Percentiles rank a stretch among this genome's conserved stretches.
Conservation (phyloP, 2,888 invertebrate genomes). For the Papilio demoleus region DNA sequence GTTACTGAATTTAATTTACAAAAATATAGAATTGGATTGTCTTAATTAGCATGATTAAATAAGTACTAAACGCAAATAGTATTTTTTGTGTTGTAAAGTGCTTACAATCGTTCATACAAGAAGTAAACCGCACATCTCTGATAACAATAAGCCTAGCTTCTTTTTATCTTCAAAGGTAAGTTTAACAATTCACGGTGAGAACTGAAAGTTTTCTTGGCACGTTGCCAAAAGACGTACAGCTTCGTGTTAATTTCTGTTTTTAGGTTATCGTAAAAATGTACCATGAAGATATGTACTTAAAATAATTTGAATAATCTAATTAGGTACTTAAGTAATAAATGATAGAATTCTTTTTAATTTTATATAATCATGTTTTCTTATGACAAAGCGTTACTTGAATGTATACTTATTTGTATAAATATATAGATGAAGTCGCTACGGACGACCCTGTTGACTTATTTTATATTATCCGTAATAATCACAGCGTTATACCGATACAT, state of each 20-base stretch:
- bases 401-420: too few relatives aligned
- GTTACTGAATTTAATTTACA: constrained; percentile 18
- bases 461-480: too few relatives aligned
- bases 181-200: constrained; percentile 18
- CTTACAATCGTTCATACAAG: constrained; percentile 5
- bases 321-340: too few relatives aligned
- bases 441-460: too few relatives aligned
- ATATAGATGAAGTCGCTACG: too few relatives aligned
- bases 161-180: constrained; percentile 19
- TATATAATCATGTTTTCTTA: too few relatives aligned
- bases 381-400: too few relatives aligned
- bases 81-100: neutral
- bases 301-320: too few relatives aligned
- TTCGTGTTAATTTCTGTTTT: constrained; percentile 17
- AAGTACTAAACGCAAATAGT: neutral
- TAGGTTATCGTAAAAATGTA: constrained; percentile 17
- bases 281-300: neutral
- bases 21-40: constrained; percentile 12
- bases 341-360: too few relatives aligned
- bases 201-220: constrained; percentile 18
- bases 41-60: too few relatives aligned
- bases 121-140: constrained; percentile 18
- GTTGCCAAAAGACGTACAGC: constrained; percentile 4
- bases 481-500: too few relatives aligned
- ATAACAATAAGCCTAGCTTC: constrained; percentile 6